Evolutionary conservation across 2,797 vertebrate genomes (phyloP), one percentile per base, ranked within the genome.

Genomic region (Sternotherus odoratus): DNA sequence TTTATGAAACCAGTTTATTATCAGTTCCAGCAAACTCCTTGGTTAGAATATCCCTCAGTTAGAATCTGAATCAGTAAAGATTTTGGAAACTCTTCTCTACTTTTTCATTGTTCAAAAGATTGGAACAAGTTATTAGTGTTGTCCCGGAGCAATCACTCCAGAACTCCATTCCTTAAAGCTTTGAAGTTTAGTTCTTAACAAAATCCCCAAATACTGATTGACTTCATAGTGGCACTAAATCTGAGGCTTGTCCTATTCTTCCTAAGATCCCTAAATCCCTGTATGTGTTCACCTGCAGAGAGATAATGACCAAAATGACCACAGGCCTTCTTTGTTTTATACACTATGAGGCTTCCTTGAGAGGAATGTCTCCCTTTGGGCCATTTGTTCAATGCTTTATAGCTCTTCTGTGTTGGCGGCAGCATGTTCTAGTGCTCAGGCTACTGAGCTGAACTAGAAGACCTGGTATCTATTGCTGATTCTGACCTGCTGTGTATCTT

Each of bases 111-210:
- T 63, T 92, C 50, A 43, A 28, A 79, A 91, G 19, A 85, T 7
- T 11, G 63, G 72, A 92, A 53, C 3, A 3, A 1, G 0, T 83
- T n/a, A 63, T 39, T 72, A 81, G 39, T 83, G 72, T 24, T 46
- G 5, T 23, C 3, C 26, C 3, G 9, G 54, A 81, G 9, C 51
- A 82, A 56, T 54, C 88, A 90, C 77, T 72, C 63, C 16, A 77
- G 75, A 66, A 5, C 7, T 90, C 90, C 8, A 24, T 92, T 93
- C 6, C 49, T 91, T 57, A 49, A 23, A 79, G 11, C 28, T 74
- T 56, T 82, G 75, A 21, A 53, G 77, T 17, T 85, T 69, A 21
- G 19, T 46, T 28, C 21, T 46, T 39, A 92, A 57, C 48, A 33
- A 12, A 51, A 66, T 49, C 30, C 30, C 82, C 74, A 85, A 92